Evolutionary conservation across 2,113 vertebrate species (phyloP).

Genomic region (Archilochus colubris): DNA sequence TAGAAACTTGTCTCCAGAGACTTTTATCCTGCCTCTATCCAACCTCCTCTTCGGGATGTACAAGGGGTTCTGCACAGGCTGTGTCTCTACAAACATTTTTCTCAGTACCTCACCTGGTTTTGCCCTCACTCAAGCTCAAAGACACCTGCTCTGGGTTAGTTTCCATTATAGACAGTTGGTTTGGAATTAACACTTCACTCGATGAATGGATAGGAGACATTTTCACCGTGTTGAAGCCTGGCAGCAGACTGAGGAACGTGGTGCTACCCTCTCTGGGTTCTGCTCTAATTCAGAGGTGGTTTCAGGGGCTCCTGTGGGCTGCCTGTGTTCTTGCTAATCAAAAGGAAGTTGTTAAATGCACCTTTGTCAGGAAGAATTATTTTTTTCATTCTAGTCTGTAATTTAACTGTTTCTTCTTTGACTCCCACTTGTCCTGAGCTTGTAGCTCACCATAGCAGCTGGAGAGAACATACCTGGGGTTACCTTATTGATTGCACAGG

Average conservation of each 20-base stretch:
- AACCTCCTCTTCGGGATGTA: not conserved
- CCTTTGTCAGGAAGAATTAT: not conserved
- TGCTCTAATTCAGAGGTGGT: not conserved
- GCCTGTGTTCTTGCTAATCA: not conserved
- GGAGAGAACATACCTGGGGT: not conserved
- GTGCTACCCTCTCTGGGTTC: not conserved
- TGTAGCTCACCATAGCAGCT: not conserved
- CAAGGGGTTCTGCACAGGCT: accelerated
- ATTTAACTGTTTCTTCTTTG: not conserved
- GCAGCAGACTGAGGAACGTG: not conserved
- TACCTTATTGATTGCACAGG: not conserved
- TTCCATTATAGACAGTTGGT: accelerated
- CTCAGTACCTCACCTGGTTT: not conserved
- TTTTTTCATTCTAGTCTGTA: not conserved
- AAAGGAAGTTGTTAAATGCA: not conserved
- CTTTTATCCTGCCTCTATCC: not conserved
- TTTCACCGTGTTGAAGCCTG: not conserved
- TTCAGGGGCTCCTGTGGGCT: not conserved
- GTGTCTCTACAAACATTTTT: not conserved
- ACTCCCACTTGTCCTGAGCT: not conserved
- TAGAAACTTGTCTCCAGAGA: not conserved
- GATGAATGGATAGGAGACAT: not conserved
- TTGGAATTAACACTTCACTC: not conserved
- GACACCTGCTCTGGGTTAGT: not conserved
- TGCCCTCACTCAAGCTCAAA: not conserved